A percentile compares a stretch with the other conserved stretches of the same genome.
Conservation (phyloP, 2,113 vertebrate genomes). For the Stigmatopora argus region DNA sequence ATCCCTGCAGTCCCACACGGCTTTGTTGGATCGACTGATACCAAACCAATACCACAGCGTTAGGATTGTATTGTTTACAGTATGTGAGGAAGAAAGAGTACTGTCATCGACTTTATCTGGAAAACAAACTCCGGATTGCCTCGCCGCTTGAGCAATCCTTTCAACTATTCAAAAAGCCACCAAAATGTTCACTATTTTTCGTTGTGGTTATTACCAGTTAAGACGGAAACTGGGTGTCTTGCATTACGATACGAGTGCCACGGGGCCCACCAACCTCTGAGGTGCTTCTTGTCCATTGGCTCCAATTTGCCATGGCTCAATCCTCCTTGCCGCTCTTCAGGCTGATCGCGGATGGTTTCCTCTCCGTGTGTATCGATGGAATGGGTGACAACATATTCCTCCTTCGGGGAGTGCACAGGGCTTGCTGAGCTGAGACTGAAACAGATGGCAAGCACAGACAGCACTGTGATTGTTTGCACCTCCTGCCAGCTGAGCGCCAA, state of each 20-base stretch:
- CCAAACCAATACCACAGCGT: no score
- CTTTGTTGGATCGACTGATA: no score
- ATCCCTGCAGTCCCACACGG: no score
- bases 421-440: slow-evolving; percentile 89
- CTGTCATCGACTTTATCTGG: no score
- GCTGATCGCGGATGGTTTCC: slow-evolving; percentile 52
- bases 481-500: slow-evolving; percentile 43
- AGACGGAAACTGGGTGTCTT: neutral
- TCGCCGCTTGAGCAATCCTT: no score
- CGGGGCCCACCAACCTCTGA: slow-evolving; percentile 66
- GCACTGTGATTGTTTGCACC: slow-evolving; percentile 35
- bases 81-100: no score
- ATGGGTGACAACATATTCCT: slow-evolving; percentile 64
- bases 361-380: slow-evolving; percentile 73
- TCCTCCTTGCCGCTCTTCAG: slow-evolving; percentile 74
- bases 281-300: slow-evolving; percentile 76
- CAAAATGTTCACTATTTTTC: no score
- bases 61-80: no score
- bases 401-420: slow-evolving; percentile 82
- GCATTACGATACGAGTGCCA: slow-evolving; percentile 10
- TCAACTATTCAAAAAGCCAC: no score
- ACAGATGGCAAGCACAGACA: slow-evolving; percentile 53
- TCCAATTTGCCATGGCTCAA: slow-evolving; percentile 70
- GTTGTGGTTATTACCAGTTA: no score
- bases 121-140: no score